These are phyloP conservation scores for Agapornis roseicollis DNA, from an alignment of 2,113 vertebrate genomes.

Conservation along the genomic window DNA sequence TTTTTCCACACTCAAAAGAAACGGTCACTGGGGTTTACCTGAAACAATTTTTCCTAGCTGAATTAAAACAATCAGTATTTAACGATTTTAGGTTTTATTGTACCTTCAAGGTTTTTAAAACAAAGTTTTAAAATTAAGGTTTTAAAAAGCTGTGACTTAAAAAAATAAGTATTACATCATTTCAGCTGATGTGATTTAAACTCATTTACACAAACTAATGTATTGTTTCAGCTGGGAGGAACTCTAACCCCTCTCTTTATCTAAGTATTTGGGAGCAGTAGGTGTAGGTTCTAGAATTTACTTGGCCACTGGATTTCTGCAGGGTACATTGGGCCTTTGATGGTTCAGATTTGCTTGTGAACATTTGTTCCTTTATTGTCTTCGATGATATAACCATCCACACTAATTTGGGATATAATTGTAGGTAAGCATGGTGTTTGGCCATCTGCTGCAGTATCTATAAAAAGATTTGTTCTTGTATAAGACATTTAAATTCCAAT, in stretches of 20 bases:
- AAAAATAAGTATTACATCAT: not conserved
- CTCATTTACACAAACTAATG: not conserved
- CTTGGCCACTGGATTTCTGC: not conserved
- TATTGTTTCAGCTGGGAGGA: not conserved
- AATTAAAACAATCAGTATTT: not conserved
- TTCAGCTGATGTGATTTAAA: not conserved
- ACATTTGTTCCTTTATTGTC: slow-evolving; percentile 57
- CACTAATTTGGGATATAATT: slow-evolving; percentile 56
- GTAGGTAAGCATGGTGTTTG: slow-evolving; percentile 67
- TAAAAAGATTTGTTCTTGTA: slow-evolving; percentile 62
- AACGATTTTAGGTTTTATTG: not conserved
- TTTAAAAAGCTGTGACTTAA: not conserved
- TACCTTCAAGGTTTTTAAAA: not conserved
- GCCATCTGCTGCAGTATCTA: slow-evolving; percentile 62
- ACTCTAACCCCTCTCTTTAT: not conserved
- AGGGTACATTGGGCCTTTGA: not conserved
- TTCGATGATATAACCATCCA: slow-evolving; percentile 61
- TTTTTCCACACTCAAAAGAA: not conserved
- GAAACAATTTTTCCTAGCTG: not conserved
- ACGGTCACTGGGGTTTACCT: not conserved
- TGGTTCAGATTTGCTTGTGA: slow-evolving; percentile 10
- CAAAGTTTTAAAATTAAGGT: not conserved
- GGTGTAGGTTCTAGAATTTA: not conserved
- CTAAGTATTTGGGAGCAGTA: not conserved
- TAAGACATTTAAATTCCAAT: slow-evolving; percentile 28